These are phyloP conservation scores for Sebastes glaucus DNA, from an alignment of 2,797 vertebrate genomes.

Conservation along the genomic window DNA sequence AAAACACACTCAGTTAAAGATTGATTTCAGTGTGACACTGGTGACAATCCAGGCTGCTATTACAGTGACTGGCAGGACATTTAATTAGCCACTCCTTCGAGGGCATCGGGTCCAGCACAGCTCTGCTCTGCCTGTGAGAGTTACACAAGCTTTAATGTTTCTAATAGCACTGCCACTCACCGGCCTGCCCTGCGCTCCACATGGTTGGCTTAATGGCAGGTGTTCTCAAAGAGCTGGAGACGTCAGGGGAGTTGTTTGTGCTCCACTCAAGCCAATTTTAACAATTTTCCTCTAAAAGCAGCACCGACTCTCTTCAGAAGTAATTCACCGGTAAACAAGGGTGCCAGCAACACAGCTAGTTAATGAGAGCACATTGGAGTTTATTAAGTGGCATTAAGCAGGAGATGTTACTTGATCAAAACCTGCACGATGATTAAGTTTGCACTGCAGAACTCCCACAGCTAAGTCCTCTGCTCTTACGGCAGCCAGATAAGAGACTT, in stretches of 20 bases:
- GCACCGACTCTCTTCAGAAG: background rate
- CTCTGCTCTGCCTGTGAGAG: conserved; percentile 52
- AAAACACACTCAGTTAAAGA: conserved; percentile 47
- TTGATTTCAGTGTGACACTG: conserved; percentile 59
- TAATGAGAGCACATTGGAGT: conserved; percentile 29
- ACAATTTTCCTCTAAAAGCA: conserved; percentile 20
- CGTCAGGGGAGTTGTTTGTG: conserved; percentile 36
- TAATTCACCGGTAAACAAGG: conserved; percentile 1
- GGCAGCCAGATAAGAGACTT: conserved; percentile 61
- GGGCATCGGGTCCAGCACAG: conserved; percentile 58
- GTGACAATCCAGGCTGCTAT: conserved; percentile 54
- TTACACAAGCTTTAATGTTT: conserved; percentile 56
- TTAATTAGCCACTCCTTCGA: conserved; percentile 66
- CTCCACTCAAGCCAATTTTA: conserved; percentile 8
- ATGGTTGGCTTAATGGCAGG: conserved; percentile 28
- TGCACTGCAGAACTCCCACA: conserved; percentile 54
- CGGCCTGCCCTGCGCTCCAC: background rate
- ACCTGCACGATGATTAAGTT: conserved; percentile 43
- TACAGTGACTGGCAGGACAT: conserved; percentile 67
- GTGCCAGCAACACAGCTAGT: background rate
- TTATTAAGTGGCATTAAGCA: conserved; percentile 35
- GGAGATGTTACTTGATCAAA: conserved; percentile 40
- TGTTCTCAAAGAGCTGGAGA: conserved; percentile 34
- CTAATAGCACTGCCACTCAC: conserved; percentile 39
- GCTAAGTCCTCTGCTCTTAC: conserved; percentile 27